These are phyloP conservation scores for Prenolepis imparis DNA, from an alignment of 2,888 invertebrate genomes.

Conservation along the genomic window DNA sequence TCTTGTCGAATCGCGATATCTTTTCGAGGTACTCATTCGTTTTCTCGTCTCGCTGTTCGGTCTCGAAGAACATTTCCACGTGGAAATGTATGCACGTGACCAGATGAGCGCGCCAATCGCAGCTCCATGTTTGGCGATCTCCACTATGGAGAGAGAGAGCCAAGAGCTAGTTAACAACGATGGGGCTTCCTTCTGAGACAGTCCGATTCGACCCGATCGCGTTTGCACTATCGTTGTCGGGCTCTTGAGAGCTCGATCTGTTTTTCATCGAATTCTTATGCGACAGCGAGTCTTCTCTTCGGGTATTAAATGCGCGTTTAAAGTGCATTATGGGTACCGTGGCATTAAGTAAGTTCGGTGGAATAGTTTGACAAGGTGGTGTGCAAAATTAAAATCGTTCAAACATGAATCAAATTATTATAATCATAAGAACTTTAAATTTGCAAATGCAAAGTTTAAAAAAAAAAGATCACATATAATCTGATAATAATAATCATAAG, in stretches of 20 bases:
- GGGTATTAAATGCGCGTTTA: not conserved
- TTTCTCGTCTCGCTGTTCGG: conserved; percentile 3
- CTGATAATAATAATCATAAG: not conserved
- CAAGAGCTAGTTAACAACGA: conserved; percentile 51
- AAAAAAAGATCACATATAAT: not conserved
- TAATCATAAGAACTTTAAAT: not conserved
- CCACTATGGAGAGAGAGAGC: conserved; percentile 73
- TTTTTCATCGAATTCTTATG: not conserved
- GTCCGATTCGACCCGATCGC: conserved; percentile 68
- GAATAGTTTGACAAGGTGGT: not conserved
- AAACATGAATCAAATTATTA: not conserved
- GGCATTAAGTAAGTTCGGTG: conserved; percentile 52
- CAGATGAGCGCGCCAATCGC: conserved; percentile 67
- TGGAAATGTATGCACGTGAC: conserved; percentile 75
- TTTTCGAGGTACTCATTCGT: conserved; percentile 12
- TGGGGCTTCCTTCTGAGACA: conserved; percentile 66
- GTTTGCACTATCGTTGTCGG: conserved; percentile 58
- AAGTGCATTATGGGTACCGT: conserved; percentile 49
- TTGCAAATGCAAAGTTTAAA: not conserved
- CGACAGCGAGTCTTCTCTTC: conserved; percentile 5
- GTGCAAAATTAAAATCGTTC: not conserved
- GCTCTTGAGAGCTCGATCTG: not conserved
- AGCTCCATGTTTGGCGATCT: conserved; percentile 81
- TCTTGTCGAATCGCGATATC: not conserved
- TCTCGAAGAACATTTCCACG: conserved; percentile 61